A percentile compares a stretch with the other conserved stretches of the same genome.
Conservation (phyloP, 1,140 invertebrate species). For the Popillia japonica region DNA sequence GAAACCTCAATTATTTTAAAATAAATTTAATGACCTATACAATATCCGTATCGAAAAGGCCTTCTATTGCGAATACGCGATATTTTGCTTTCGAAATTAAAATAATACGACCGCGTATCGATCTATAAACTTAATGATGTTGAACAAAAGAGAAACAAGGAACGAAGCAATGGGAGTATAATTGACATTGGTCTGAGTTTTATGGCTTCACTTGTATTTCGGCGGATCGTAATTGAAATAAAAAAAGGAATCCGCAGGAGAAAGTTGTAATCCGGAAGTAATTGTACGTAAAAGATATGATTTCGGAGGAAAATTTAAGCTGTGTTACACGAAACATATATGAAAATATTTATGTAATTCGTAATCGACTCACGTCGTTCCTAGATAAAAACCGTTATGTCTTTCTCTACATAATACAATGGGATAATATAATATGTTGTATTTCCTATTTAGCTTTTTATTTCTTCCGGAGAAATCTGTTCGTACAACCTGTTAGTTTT, state of each 20-base stretch:
- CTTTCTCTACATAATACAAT: not conserved
- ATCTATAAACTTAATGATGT: conserved; percentile 1
- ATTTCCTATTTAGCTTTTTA: too few species aligned
- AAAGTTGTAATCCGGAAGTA: not conserved
- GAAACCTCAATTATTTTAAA: not conserved
- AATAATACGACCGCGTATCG: not conserved
- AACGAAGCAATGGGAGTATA: not conserved
- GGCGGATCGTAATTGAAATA: not conserved
- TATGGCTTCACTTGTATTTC: not conserved
- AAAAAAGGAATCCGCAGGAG: not conserved
- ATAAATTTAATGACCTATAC: not conserved
- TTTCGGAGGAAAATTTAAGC: not conserved
- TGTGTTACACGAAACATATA: not conserved
- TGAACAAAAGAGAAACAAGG: not conserved
- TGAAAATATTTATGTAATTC: not conserved
- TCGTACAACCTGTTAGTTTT: too few species aligned
- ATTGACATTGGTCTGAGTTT: not conserved
- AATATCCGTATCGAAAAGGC: too few species aligned
- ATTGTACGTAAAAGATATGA: not conserved
- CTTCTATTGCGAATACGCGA: too few species aligned
- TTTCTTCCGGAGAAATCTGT: too few species aligned
- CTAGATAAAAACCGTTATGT: not conserved
- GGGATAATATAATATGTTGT: not conserved
- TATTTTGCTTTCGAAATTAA: not conserved
- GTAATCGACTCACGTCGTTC: not conserved